Percentiles rank a stretch among this genome's conserved stretches.
These are phyloP conservation scores for Clanis bilineata DNA, from an alignment of 2,888 invertebrate species.

Conservation along the genomic window DNA sequence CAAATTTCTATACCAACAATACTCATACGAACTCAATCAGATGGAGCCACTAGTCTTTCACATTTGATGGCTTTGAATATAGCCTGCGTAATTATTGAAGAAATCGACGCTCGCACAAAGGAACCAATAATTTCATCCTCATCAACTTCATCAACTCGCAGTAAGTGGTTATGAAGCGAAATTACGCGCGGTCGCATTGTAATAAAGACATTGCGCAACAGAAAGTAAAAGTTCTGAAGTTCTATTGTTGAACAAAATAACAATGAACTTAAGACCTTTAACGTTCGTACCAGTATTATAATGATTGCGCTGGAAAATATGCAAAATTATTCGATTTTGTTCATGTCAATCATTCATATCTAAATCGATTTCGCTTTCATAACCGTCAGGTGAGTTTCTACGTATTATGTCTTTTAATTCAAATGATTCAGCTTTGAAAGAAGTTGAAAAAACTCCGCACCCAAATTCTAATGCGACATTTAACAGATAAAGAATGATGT, in stretches of 20 bases:
- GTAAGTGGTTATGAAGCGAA: constrained; percentile 39
- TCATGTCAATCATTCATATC: constrained; percentile 10
- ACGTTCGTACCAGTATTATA: background rate
- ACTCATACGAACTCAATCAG: constrained; percentile 30
- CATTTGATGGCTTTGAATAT: constrained; percentile 24
- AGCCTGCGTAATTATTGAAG: constrained; percentile 40
- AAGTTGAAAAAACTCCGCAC: background rate
- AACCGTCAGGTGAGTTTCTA: background rate
- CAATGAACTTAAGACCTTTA: constrained; percentile 22
- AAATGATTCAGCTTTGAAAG: background rate
- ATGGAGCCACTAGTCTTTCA: constrained; percentile 33
- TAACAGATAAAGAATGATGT: background rate
- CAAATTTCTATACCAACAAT: background rate
- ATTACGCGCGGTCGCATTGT: constrained; percentile 41
- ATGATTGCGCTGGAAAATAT: constrained; percentile 15
- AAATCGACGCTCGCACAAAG: constrained; percentile 51
- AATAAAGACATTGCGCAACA: constrained; percentile 48
- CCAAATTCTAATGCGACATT: background rate
- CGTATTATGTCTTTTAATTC: background rate
- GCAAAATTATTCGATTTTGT: constrained; percentile 15
- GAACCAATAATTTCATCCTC: constrained; percentile 58
- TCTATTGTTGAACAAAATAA: constrained; percentile 32
- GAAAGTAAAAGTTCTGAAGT: constrained; percentile 45
- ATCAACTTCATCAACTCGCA: constrained; percentile 48
- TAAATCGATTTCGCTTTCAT: background rate